A percentile compares a stretch with the other conserved stretches of the same genome.
phyloP scores from a whole-genome alignment of 2,888 invertebrate genomes.

The Serrognathus titanus region DNA sequence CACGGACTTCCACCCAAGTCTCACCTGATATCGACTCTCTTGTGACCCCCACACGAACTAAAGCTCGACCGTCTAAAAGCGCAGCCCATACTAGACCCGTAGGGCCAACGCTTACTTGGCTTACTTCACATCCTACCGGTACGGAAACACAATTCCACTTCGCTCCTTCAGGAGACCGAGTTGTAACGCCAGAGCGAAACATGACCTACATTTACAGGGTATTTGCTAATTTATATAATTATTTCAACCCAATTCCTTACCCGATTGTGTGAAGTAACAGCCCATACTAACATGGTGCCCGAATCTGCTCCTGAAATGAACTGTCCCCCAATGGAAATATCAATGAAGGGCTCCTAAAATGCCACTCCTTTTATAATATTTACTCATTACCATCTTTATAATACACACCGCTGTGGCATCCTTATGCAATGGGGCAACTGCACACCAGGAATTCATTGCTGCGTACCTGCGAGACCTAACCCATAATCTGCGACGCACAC shows the following conservation, averaged over 20 bases:
- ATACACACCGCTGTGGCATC: conserved; percentile 70
- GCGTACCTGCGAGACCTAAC: conserved; percentile 81
- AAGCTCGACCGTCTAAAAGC: conserved; percentile 76
- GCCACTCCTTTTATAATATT: background rate
- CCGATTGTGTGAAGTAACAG: conserved; percentile 86
- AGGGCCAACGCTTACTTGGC: conserved; percentile 81
- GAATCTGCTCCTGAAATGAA: conserved; percentile 73
- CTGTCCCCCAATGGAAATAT: conserved; percentile 83
- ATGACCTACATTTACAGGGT: conserved; percentile 58
- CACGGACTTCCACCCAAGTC: conserved; percentile 77
- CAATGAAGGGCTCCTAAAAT: conserved; percentile 83
- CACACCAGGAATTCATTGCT: conserved; percentile 90
- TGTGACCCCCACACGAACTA: conserved; percentile 73
- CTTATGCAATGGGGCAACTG: conserved; percentile 82
- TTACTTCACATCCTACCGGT: conserved; percentile 75
- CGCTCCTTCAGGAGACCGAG: conserved; percentile 80
- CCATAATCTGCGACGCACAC: conserved; percentile 87
- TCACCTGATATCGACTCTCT: conserved; percentile 65
- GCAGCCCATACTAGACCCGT: conserved; percentile 86
- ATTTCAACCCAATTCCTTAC: conserved; percentile 46
- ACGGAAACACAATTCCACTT: conserved; percentile 79
- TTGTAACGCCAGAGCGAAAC: conserved; percentile 78
- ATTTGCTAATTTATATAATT: background rate
- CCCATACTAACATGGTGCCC: conserved; percentile 84
- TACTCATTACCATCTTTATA: background rate